Evolutionary conservation across 2,888 invertebrate species (phyloP).

Genomic region (Cataglyphis livida): DNA sequence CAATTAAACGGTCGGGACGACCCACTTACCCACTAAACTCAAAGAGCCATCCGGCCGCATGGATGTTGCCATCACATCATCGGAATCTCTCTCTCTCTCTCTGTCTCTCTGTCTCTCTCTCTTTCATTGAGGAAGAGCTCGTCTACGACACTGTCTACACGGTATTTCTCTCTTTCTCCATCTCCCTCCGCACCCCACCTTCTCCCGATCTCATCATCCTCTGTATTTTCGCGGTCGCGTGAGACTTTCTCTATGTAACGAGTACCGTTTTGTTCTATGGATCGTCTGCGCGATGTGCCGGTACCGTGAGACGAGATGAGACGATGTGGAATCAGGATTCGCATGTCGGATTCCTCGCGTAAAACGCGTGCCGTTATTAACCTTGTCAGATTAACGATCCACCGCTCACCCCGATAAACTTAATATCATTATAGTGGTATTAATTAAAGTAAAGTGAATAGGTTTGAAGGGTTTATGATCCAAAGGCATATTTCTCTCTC

Average conservation of each 20-base stretch:
- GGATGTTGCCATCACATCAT: slow-evolving; percentile 52
- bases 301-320: slow-evolving; percentile 25
- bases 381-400: not conserved
- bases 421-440: not conserved
- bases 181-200: slow-evolving; percentile 39
- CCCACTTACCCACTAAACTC: slow-evolving; percentile 85
- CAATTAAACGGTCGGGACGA: slow-evolving; percentile 81
- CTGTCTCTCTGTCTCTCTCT: too few relatives aligned
- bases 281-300: slow-evolving; percentile 64
- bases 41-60: slow-evolving; percentile 65
- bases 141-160: not conserved
- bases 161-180: slow-evolving; percentile 61
- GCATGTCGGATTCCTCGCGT: not conserved
- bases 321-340: slow-evolving; percentile 3
- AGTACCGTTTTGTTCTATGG: slow-evolving; percentile 81
- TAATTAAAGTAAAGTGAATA: slow-evolving; percentile 5
- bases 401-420: not conserved
- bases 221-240: slow-evolving; percentile 55
- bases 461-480: not conserved
- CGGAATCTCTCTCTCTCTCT: too few relatives aligned
- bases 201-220: slow-evolving; percentile 24
- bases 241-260: slow-evolving; percentile 83
- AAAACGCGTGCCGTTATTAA: slow-evolving; percentile 11
- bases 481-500: not conserved
- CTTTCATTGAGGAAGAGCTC: slow-evolving; percentile 38